A percentile compares a stretch with the other conserved stretches of the same genome.
Conservation (phyloP, 2,888 invertebrate species). For the Tetropium fuscum region DNA sequence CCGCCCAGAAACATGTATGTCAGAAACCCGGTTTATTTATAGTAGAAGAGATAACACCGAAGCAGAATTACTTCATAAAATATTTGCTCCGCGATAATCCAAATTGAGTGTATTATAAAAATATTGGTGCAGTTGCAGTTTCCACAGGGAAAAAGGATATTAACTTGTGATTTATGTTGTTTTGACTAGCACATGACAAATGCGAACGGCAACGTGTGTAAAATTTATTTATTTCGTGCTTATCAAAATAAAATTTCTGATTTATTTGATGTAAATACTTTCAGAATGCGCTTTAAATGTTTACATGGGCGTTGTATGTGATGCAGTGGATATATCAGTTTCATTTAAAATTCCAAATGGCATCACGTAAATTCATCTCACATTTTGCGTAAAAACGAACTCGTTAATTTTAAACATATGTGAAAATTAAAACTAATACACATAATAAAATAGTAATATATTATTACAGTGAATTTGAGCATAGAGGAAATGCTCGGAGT, state of each 20-base stretch:
- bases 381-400: no score
- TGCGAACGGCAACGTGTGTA: constrained; percentile 16
- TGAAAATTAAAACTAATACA: no score
- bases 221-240: constrained; percentile 26
- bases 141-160: constrained; percentile 6
- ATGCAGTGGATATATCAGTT: constrained; percentile 4
- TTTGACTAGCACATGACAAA: constrained; percentile 22
- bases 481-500: no score
- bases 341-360: constrained; percentile 13
- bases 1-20: no score
- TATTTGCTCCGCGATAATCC: constrained; percentile 41
- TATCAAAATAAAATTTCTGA: constrained; percentile 15
- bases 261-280: constrained; percentile 20
- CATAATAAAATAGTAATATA: no score
- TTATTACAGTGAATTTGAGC: no score
- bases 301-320: constrained; percentile 5
- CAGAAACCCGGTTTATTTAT: constrained; percentile 18
- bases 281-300: constrained; percentile 17
- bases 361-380: no score
- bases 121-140: constrained; percentile 18
- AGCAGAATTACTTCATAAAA: constrained; percentile 34
- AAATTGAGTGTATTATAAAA: constrained; percentile 26
- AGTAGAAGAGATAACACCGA: constrained; percentile 12
- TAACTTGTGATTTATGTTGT: constrained; percentile 24
- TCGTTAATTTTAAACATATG: no score